Base-by-base conservation (phyloP, 2,888 invertebrate species). In the Ceraclea dissimilis region DNA sequence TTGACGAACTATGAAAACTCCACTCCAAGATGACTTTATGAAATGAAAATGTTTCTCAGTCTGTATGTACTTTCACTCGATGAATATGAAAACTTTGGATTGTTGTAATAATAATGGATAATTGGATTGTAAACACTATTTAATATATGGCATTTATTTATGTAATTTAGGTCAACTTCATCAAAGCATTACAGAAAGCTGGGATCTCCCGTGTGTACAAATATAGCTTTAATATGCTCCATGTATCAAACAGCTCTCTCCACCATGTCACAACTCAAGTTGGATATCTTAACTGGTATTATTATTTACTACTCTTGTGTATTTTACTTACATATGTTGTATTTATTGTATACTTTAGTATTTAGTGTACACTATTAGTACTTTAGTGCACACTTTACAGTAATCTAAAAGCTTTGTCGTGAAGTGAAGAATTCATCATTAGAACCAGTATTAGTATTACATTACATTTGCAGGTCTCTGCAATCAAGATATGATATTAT, bases 211-310 rank as follows among this genome's bases (percentile, higher is more conserved):
- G 90, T 93, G 64, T 85, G 89, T 49, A 85, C 88, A 48, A 85
- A 87, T 66, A 86, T 94, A 8, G 88, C 94, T 2, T 75, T 90
- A 43, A 88, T 93, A 31, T 96, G 95, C 73, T 87, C 90, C 18
- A 83, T 98, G 76, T 98, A 95, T 73, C 90, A 94, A 72, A 90
- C 89, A 1, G 91, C 94, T 13, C 75, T 97, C 57, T 86, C 85
- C 63, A 95, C 96, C 0, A 81, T 98, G 67, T 87, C 90, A 2
- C 94, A 96, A 71, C 81, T 97, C 64, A 88, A 88, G 69, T 78
- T 94, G 57, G 94, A 96, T 70, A 95, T 98, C 69, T 77, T 97
- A 52, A 93, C 95, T 66, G 94, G 93, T 90, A 69, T 22, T 4
- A 5, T n/a, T 49, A 20, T 31, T 49, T 49, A 17, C 16, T n/a